Base-by-base conservation (phyloP, 2,113 vertebrate genomes). In the Triplophysa rosa region DNA sequence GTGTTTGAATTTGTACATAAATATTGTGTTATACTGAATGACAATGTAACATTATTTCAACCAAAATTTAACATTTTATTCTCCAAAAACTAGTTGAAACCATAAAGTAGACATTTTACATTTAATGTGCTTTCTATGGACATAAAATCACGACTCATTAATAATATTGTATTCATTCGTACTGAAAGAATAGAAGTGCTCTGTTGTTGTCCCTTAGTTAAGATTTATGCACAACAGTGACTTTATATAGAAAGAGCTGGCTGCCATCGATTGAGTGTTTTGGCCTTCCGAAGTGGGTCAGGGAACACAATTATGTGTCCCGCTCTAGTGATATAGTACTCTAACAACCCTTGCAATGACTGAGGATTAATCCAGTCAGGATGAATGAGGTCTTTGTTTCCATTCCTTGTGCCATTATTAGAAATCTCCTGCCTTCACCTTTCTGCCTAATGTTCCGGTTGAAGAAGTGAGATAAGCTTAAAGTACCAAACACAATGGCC, bases 361-460 rank as follows among this genome's bases (percentile, higher is more conserved):
- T 49, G 16, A 49, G 37, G 12, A 65, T 37, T 65, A 37, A 77
- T 52, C 62, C 74, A 33, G 40, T 65, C 61, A 52, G 40, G 62
- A 77, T 77, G 74, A 77, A 77, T 77, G 61, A 65, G 74, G 23
- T 65, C 74, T 77, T 77, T 77, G 61, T 77, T 76, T 77, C n/a
- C n/a, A n/a, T n/a, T n/a, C 61, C 26, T 19, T 19, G 59, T 47
- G 72, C 72, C 72, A 75, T 75, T 73, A 73, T 73, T 63, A 63
- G 58, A 14, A 75, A 29, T 63, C 72, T 75, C 59, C 54, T 10
- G n/a, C 59, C 45, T 63, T 75, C 72, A 75, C 72, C 59, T 75
- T 23, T 63, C 40, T 13, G 72, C 72, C 6, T 75, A 75, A 45
- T 62, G 58, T 77, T 65, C 62, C 74, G 19, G 24, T 77, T 1